Conservation (phyloP, 2,888 invertebrate species). For the Drosophila imparisetae region DNA sequence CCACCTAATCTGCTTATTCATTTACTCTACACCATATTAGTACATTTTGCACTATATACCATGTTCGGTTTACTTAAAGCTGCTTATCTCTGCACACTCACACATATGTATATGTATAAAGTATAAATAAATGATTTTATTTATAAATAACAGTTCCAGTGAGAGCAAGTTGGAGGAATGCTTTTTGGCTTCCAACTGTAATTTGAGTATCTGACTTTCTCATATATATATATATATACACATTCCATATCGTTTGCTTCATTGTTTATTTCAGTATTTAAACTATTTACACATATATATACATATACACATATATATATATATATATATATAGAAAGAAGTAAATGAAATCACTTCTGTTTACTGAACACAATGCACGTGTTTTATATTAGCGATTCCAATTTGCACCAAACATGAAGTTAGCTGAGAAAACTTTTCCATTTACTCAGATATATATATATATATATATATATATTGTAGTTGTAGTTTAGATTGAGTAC, state of each 20-base stretch:
- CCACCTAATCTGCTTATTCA: neutral
- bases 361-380: neutral
- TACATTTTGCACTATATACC: neutral
- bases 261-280: neutral
- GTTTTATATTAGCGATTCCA: neutral
- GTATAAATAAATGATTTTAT: neutral
- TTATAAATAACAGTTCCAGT: neutral
- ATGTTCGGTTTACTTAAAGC: constrained; percentile 1
- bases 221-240: constrained; percentile 5
- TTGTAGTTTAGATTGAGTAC: too few relatives aligned
- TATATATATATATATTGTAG: too few relatives aligned
- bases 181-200: neutral
- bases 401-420: neutral
- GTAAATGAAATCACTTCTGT: neutral
- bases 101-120: neutral
- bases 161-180: constrained; percentile 3
- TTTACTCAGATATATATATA: neutral
- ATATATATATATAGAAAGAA: neutral
- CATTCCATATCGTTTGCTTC: neutral
- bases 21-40: neutral
- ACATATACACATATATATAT: neutral
- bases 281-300: neutral
- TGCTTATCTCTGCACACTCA: constrained; percentile 10
- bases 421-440: neutral
- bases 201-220: constrained; percentile 1